Evolutionary conservation across 1,140 invertebrate species (phyloP), one percentile per base, ranked within the genome.

Genomic region (Danaus melanippus): DNA sequence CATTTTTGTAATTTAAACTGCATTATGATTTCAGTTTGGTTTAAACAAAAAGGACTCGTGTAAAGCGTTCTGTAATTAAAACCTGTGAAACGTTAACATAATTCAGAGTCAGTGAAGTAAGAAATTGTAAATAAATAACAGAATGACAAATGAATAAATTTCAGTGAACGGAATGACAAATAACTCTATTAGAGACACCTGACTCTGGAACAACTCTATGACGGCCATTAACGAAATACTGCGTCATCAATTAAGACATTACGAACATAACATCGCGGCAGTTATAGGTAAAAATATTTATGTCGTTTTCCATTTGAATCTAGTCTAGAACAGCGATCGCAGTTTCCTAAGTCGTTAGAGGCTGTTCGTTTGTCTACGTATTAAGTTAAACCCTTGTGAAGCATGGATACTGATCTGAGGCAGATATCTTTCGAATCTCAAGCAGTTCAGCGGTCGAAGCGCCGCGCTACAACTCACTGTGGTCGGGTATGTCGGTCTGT

Each of bases 151-250:
- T 79, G 69, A 60, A 58, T 73, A 73, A 69, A 71, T 76, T 79
- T 74, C 58, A 67, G 67, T 67, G 69, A 68, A 61, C 65, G 59
- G 67, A 58, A 74, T 82, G 76, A 79, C 72, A 82, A 79, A 82
- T 79, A 74, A 52, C 67, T 73, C 68, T 79, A 79, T 82, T 75
- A 82, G 75, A 68, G 58, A 66, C 79, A 82, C 75, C 74, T 82
- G 79, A 62, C 61, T 60, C 49, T 63, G 57, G 69, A 69, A 66
- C 60, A 63, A 67, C 64, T 67, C 73, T 69, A 66, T 53, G 51
- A 60, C 64, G 66, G 64, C 56, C 66, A 74, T 62, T 66, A 65
- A 71, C 63, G 65, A 55, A 64, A 64, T 59, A 58, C 12, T 53
- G 47, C 45, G 51, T 56, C 43, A 39, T 46, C 17, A 42, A 46